A percentile compares a stretch with the other conserved stretches of the same genome.
phyloP scores from a whole-genome alignment of 2,888 invertebrate genomes.

The Philhelius pedissequus region DNA sequence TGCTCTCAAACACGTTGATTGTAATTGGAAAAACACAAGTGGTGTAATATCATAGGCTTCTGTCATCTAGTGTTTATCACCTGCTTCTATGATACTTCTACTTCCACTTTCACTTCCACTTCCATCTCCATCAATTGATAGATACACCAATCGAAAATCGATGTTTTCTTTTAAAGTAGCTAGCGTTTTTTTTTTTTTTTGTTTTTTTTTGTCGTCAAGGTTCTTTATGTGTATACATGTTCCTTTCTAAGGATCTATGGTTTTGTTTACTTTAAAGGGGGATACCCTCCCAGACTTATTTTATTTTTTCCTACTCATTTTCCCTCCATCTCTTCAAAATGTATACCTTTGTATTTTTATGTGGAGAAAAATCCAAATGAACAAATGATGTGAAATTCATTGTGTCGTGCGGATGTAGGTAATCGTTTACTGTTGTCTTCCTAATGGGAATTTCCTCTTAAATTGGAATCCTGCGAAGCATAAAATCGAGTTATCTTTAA shows the following conservation, averaged over 20 bases:
- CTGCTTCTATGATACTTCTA: constrained; percentile 31
- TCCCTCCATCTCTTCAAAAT: background rate
- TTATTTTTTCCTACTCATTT: constrained; percentile 1
- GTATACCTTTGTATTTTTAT: constrained; percentile 52
- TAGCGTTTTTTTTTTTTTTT: background rate
- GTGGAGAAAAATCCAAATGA: constrained; percentile 63
- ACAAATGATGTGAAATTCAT: constrained; percentile 61
- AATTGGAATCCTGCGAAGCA: constrained; percentile 66
- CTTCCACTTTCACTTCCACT: background rate
- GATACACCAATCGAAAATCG: constrained; percentile 48
- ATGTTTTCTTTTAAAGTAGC: constrained; percentile 8
- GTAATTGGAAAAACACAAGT: constrained; percentile 45
- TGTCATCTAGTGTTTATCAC: constrained; percentile 62
- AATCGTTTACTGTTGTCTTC: constrained; percentile 64
- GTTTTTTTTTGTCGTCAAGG: background rate
- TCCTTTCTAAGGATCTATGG: background rate
- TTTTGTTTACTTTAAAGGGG: background rate
- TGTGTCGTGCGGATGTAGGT: constrained; percentile 43
- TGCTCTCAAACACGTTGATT: constrained; percentile 57
- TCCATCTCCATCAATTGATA: background rate
- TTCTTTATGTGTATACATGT: background rate
- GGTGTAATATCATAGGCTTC: constrained; percentile 46
- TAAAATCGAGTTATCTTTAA: constrained; percentile 67
- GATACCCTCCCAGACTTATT: background rate
- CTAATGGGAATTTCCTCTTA: constrained; percentile 66